Base-by-base conservation (phyloP, 2,888 invertebrate genomes). In the Ennomos fuscantarius region DNA sequence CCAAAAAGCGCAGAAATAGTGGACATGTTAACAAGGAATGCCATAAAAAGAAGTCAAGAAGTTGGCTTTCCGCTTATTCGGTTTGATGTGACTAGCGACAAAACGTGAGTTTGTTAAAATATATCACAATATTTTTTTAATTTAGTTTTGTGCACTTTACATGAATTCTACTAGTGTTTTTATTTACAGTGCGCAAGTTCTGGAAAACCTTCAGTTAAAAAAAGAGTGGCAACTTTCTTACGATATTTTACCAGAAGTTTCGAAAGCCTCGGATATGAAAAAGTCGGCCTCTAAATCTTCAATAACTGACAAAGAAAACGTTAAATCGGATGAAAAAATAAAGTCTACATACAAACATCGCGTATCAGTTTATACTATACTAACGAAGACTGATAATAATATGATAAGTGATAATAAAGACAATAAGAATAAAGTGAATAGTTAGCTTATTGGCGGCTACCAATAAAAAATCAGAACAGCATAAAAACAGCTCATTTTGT, bases 161-260 rank as follows among this genome's bases (percentile, higher is more conserved):
- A 15, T 3, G 3, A 15, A 15, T 15, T 15, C 15, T 15, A 15
- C 15, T 15, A 3, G 9, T 11, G 9, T 9, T 35, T 40, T 39
- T 33, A 37, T 49, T 15, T 42, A 51, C 77, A 91, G 91, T 46
- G 80, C 81, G n/a, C 76, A 81, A 62, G 69, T 74, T 33, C 63
- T 91, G 41, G 85, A 86, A 62, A 68, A 74, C 9, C 53, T 89
- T 12, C 67, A 86, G 12, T 62, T 91, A 9, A 85, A 78, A 47
- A 90, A 85, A 60, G 92, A 89, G 72, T 91, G 89, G 84, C 82
- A 86, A 54, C 68, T 86, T 11, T 65, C 73, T 1, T 87, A 84
- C 61, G 80, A 88, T 44, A 63, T 81, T 1, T 47, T 81, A n/a
- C 76, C 82, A 0, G 74, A 79, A 24, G 6, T 15, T 52, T 65